Evolutionary conservation across 2,797 vertebrate species (phyloP).

Genomic region (Amniataba percoides): DNA sequence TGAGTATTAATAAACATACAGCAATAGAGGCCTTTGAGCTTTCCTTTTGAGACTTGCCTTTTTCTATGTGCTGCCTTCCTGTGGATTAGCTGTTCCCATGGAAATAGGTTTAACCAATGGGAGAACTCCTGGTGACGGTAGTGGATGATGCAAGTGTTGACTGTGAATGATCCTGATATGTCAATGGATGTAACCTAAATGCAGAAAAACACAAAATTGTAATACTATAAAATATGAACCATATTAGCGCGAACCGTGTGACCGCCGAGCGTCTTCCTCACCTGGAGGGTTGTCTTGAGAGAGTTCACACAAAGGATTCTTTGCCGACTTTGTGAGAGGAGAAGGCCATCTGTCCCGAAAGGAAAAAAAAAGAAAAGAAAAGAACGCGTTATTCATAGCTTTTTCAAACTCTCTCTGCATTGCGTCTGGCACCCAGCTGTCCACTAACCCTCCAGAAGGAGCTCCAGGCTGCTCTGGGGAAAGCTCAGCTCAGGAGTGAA

Average conservation of each 20-base stretch:
- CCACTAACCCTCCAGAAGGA: constrained; percentile 90
- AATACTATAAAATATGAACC: constrained; percentile 1
- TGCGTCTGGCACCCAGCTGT: constrained; percentile 30
- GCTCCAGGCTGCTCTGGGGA: constrained; percentile 92
- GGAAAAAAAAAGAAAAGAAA: constrained; percentile 13
- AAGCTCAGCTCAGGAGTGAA: constrained; percentile 91
- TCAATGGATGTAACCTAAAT: constrained; percentile 92
- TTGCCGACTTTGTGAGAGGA: constrained; percentile 97
- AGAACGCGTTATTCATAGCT: constrained; percentile 25
- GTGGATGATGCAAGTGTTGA: constrained; percentile 97
- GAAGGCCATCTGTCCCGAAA: constrained; percentile 90
- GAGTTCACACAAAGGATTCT: constrained; percentile 95
- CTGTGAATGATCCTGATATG: constrained; percentile 88
- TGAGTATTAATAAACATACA: background rate
- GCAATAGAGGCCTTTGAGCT: background rate
- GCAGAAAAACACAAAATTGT: constrained; percentile 9
- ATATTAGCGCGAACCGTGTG: background rate
- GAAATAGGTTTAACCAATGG: constrained; percentile 93
- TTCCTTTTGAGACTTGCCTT: constrained; percentile 69
- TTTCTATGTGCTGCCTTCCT: constrained; percentile 81
- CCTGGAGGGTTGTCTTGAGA: constrained; percentile 91
- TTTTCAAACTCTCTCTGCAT: constrained; percentile 18
- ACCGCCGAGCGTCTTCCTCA: constrained; percentile 54
- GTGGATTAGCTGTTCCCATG: constrained; percentile 86
- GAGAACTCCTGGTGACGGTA: constrained; percentile 98